A percentile compares a stretch with the other conserved stretches of the same genome.
Conservation (phyloP, 2,888 invertebrate species). For the Orthonevra nobilis region DNA sequence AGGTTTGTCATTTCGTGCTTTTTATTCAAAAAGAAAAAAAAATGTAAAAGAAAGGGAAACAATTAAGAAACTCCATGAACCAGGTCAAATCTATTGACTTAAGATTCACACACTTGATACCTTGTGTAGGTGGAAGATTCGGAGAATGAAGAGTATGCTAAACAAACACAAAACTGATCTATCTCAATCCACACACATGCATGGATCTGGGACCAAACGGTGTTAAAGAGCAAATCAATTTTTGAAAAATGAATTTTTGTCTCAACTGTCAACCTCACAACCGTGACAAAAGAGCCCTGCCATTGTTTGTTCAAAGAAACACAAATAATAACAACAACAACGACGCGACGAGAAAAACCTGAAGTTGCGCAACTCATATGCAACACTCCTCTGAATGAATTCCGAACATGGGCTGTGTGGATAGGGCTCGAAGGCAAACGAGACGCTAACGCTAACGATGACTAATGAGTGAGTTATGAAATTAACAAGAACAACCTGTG, state of each 20-base stretch:
- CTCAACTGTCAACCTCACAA: conserved; percentile 29
- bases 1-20: not conserved
- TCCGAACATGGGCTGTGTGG: conserved; percentile 23
- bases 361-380: conserved; percentile 13
- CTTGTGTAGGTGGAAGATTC: conserved; percentile 24
- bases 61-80: conserved; percentile 25
- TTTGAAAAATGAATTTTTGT: conserved; percentile 30
- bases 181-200: too few species aligned
- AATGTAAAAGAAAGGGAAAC: conserved; percentile 21
- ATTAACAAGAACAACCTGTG: conserved; percentile 17
- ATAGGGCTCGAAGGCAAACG: too few species aligned
- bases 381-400: conserved; percentile 23
- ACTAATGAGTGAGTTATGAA: conserved; percentile 25
- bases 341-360: not conserved
- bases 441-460: too few species aligned
- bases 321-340: not conserved
- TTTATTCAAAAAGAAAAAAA: not conserved
- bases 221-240: conserved; percentile 58
- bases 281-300: conserved; percentile 33
- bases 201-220: too few species aligned
- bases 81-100: conserved; percentile 30
- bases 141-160: too few species aligned
- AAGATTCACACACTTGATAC: conserved; percentile 11
- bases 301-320: conserved; percentile 30
- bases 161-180: too few species aligned